Evolutionary conservation across 1,140 invertebrate genomes (phyloP).

Genomic region (Chionoecetes opilio): DNA sequence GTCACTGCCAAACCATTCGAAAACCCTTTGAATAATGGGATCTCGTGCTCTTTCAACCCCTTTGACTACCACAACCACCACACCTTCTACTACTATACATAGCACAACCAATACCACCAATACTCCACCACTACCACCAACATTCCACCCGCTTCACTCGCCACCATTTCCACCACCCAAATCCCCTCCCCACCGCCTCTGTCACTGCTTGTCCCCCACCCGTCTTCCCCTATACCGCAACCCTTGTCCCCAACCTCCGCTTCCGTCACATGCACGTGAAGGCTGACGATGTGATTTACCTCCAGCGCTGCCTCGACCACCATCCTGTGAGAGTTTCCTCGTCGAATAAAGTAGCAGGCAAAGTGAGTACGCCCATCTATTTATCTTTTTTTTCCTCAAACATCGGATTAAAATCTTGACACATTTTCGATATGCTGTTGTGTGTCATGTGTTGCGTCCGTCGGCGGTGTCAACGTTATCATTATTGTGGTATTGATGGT

Average conservation of each 20-base stretch:
- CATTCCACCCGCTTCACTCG: neutral
- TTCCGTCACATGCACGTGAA: neutral
- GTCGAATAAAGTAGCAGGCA: neutral
- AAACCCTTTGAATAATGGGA: constrained; percentile 8
- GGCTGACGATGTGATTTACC: neutral
- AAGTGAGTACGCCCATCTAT: too few species aligned
- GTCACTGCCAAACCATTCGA: neutral
- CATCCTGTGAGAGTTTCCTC: neutral
- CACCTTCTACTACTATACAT: too few species aligned
- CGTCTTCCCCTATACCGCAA: neutral
- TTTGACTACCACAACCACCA: neutral
- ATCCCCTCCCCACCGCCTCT: neutral
- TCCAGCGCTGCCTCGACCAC: neutral
- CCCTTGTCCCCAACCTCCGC: neutral
- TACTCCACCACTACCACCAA: neutral
- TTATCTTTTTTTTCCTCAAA: neutral
- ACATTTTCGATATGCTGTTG: too few species aligned
- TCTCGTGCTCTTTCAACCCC: neutral
- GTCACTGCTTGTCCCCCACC: neutral
- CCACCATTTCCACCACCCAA: neutral
- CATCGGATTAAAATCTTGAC: neutral
- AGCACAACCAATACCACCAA: neutral
- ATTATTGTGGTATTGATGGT: too few species aligned
- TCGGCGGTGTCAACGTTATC: too few species aligned
- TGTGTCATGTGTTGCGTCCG: too few species aligned